phyloP scores from a whole-genome alignment of 2,888 invertebrate genomes.

The Nasonovia ribisnigri region DNA sequence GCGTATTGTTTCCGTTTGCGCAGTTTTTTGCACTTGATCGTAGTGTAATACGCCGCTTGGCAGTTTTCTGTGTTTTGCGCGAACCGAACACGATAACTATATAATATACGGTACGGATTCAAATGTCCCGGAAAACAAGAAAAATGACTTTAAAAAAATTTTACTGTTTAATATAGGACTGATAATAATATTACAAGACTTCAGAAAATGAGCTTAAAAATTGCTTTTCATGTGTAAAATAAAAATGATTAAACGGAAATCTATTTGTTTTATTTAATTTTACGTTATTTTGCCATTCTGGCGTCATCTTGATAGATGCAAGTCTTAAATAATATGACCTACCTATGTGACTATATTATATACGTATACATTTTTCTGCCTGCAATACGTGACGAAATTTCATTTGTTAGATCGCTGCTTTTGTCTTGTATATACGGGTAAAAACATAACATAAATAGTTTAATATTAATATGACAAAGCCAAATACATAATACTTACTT shows the following conservation, averaged over 20 bases:
- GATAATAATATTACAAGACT: neutral
- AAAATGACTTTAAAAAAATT: neutral
- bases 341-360: neutral
- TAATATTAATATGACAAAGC: neutral
- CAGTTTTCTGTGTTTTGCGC: neutral
- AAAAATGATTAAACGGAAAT: neutral
- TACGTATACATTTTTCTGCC: neutral
- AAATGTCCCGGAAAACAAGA: neutral
- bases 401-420: neutral
- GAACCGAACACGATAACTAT: neutral
- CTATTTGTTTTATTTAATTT: neutral
- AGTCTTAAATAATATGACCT: neutral
- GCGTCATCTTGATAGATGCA: neutral
- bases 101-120: neutral
- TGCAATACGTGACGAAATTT: neutral
- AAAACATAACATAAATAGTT: neutral
- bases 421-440: neutral
- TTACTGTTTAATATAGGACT: neutral
- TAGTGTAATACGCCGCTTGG: neutral
- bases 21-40: neutral
- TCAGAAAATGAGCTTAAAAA: neutral
- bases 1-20: conserved; percentile 23
- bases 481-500: neutral
- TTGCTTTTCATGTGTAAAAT: neutral
- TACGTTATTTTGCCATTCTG: neutral